Evolutionary conservation across 2,888 invertebrate species (phyloP), one percentile per base, ranked within the genome.

Genomic region (Halocaridina rubra): DNA sequence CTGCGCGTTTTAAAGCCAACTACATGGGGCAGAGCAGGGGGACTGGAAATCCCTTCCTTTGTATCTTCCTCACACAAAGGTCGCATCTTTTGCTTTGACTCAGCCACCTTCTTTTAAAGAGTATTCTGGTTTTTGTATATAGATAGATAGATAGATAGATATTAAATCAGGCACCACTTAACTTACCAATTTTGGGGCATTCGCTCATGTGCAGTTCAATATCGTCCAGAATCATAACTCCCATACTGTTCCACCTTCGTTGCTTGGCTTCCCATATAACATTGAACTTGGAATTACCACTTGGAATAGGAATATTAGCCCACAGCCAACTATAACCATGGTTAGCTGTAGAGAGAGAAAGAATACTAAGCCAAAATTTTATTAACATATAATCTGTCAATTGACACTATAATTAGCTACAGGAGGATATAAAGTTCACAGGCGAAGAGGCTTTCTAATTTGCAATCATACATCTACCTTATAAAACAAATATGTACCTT

Each of bases 271-370:
- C 67, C 81, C 81, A 81, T 13, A 32, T 33, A 24, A 75, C 81
- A 19, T 75, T 57, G 53, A 81, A 75, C 4, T 64, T 30, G 19
- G 7, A 64, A 16, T 30, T 39, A 22, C 81, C 67, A n/a, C 75
- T 27, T 5, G 81, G 75, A 3, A 81, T 75, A 30, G 81, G 75
- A 22, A 81, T 81, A 64, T 76, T 76, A n/a, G 81, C 81, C 67
- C 29, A 8, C 46, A 76, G 22, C 81, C 81, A 81, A 3, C 64
- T 27, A 19, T 16, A 67, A 8, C 19, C 22, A 33, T 75, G 53
- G 46, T 67, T 75, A 5, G 8, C 81, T 81, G 64, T 29, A 13
- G 29, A 10, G 46, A 33, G n/a, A 81, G n/a, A 24, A 22, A 75
- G 19, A 19, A 13, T 4, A 53, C n/a, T n/a, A n/a, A n/a, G n/a